A percentile compares a stretch with the other conserved stretches of the same genome.
phyloP scores from a whole-genome alignment of 1,140 invertebrate genomes.

The Paraescarpia echinospica region DNA sequence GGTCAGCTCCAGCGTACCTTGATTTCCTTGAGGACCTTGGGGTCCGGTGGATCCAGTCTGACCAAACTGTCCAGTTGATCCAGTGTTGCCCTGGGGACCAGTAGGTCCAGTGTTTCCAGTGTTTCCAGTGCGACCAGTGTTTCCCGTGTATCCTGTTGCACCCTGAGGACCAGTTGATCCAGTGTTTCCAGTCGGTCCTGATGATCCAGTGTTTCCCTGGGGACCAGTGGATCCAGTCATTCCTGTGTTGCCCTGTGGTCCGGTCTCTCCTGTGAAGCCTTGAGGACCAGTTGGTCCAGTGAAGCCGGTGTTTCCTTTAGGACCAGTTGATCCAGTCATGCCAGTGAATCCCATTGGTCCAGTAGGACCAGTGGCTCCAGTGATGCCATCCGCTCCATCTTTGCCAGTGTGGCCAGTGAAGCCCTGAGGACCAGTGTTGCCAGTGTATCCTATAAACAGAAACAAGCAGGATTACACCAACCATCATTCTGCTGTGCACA shows the following conservation, averaged over 20 bases:
- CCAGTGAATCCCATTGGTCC: conserved; percentile 16
- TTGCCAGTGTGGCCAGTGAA: conserved; percentile 24
- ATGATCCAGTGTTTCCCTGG: not conserved
- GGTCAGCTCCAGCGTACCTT: not conserved
- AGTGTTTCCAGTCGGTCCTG: conserved; percentile 19
- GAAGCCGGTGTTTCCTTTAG: conserved; percentile 14
- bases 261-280: conserved; percentile 12
- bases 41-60: conserved; percentile 5
- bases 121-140: not conserved
- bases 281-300: conserved; percentile 19
- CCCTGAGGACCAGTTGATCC: conserved; percentile 25
- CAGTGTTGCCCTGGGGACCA: conserved; percentile 10
- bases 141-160: not conserved
- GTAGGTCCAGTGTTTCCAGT: conserved; percentile 8
- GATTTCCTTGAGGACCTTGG: conserved; percentile 6
- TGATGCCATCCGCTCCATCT: not conserved
- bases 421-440: conserved; percentile 25
- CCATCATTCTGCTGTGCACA: not conserved
- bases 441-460: conserved; percentile 23
- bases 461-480: not conserved
- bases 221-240: conserved; percentile 22
- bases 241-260: conserved; percentile 21
- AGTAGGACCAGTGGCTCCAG: conserved; percentile 20
- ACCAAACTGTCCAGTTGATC: conserved; percentile 9
- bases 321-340: not conserved